Conservation (phyloP, 23 tunicate genomes). For the Trididemnum miniatum region DNA sequence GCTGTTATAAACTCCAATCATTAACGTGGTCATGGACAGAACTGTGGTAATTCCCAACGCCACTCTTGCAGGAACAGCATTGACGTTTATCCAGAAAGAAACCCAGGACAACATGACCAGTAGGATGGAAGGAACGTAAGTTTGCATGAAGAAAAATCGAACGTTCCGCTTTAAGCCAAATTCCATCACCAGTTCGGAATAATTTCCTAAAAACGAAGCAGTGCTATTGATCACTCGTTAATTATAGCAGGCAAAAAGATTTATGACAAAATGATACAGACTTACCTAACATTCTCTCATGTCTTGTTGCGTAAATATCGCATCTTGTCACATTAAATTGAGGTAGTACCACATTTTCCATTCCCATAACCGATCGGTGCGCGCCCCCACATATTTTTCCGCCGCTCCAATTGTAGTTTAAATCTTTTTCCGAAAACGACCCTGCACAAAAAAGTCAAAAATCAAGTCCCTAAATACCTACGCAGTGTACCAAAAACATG, state of each 20-base stretch:
- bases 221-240: no score
- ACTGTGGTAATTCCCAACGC: slow-evolving; percentile 56
- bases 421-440: slow-evolving; percentile 50
- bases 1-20: slow-evolving; percentile 60
- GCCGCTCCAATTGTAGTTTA: slow-evolving; percentile 37
- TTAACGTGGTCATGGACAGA: slow-evolving; percentile 61
- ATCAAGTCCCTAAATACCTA: background rate
- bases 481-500: background rate
- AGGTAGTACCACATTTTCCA: slow-evolving; percentile 46
- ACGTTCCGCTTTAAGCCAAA: slow-evolving; percentile 50
- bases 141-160: slow-evolving; percentile 49
- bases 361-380: slow-evolving; percentile 43
- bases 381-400: slow-evolving; percentile 27
- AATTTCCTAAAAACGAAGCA: slow-evolving; percentile 37
- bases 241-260: no score
- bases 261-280: no score
- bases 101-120: slow-evolving; percentile 63
- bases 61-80: slow-evolving; percentile 58
- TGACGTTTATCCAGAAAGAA: slow-evolving; percentile 58
- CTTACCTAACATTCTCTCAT: slow-evolving; percentile 29
- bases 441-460: slow-evolving; percentile 18
- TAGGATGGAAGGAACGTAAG: slow-evolving; percentile 53
- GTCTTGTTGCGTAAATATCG: slow-evolving; percentile 10
- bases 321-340: slow-evolving; percentile 48
- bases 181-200: slow-evolving; percentile 51